These are phyloP conservation scores for Passerina amoena DNA, from an alignment of 2,113 vertebrate genomes.

Conservation along the genomic window DNA sequence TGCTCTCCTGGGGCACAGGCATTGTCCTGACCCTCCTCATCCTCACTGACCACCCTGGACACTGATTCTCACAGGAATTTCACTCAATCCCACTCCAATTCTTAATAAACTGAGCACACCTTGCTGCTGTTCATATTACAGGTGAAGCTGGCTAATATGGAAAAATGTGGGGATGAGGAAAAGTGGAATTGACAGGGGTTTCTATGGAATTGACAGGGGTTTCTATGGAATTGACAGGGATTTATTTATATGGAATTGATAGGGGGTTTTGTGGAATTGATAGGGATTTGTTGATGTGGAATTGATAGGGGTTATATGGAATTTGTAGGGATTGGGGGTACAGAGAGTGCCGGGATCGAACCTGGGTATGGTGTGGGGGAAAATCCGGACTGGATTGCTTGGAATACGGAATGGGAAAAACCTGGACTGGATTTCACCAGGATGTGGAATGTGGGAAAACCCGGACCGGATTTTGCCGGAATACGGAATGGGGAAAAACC, in stretches of 20 bases:
- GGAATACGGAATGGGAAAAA: no score
- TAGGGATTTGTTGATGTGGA: no score
- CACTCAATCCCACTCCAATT: background rate
- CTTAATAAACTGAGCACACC: background rate
- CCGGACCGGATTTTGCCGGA: background rate
- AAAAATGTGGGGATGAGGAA: background rate
- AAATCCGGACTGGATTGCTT: rapidly evolving
- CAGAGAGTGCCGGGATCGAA: rapidly evolving
- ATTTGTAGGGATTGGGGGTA: rapidly evolving
- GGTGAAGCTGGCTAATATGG: no score
- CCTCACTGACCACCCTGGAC: background rate
- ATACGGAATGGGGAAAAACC: background rate
- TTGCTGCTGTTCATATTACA: background rate
- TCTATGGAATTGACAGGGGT: no score
- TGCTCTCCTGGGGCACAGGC: no score
- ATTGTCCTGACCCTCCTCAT: background rate
- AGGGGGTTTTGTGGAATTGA: no score
- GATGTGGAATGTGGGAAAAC: no score
- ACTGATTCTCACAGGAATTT: background rate
- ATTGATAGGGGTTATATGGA: no score
- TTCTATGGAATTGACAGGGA: no score
- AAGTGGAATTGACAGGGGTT: no score
- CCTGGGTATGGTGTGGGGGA: rapidly evolving
- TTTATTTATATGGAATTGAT: no score
- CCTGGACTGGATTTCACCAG: background rate